phyloP scores from a whole-genome alignment of 2,113 vertebrate genomes.

The Astatoreochromis straeleni region DNA sequence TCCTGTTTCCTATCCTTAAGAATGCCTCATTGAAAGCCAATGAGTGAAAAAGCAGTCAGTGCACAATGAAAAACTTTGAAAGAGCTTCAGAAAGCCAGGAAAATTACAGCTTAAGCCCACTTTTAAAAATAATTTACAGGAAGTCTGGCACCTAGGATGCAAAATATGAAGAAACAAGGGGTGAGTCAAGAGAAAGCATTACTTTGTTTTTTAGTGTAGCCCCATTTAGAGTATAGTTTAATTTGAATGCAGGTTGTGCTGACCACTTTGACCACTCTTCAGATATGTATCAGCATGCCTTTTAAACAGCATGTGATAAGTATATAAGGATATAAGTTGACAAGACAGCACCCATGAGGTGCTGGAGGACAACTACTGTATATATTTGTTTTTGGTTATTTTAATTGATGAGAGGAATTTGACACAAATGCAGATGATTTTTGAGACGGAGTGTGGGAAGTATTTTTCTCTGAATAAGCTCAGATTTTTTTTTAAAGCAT shows the following conservation, averaged over 20 bases:
- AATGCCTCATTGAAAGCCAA: not conserved
- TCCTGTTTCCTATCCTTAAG: not conserved
- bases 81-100: not conserved
- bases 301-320: not conserved
- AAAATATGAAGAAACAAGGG: not conserved
- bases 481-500: not conserved
- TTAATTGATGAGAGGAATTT: not conserved
- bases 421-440: not conserved
- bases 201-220: not conserved
- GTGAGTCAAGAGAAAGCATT: not conserved
- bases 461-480: slow-evolving; percentile 3
- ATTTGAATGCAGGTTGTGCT: not conserved
- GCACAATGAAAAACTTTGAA: not conserved
- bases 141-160: not conserved
- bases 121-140: not conserved
- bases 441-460: not conserved
- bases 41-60: not conserved
- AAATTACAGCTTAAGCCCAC: not conserved
- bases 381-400: not conserved
- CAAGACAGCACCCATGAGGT: not conserved
- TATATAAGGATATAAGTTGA: not conserved
- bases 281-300: not conserved
- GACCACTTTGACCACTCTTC: not conserved
- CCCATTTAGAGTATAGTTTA: not conserved
- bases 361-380: not conserved